Base-by-base conservation (phyloP, 2,113 vertebrate genomes). In the Rhinogobius similis region DNA sequence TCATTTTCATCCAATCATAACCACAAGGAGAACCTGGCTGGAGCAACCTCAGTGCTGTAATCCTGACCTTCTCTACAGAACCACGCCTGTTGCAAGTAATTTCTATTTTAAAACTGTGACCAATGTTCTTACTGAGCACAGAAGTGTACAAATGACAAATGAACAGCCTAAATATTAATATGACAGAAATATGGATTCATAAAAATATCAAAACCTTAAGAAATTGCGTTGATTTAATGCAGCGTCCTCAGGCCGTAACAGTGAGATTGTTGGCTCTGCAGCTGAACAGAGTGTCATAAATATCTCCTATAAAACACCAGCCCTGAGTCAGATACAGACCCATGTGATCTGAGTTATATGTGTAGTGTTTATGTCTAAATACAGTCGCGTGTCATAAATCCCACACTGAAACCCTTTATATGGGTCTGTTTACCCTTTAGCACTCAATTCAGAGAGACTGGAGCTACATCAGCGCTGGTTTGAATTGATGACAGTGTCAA, bases 261-360 rank as follows among this genome's bases (percentile, higher is more conserved):
- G 27, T 61, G 58, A 36, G 36, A 36, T 36, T 61, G 58, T 61
- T 38, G 58, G 27, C 58, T 4, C 58, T 18, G 27, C 58, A 36
- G 58, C 58, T 38, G 58, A 36, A n/a, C 58, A 61, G 29, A 32
- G 9, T 61, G 58, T 61, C 18, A 61, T 61, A 61, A 61, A 61
- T 61, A 61, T 61, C 58, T 61, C 29, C 20, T 32, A 59, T 32
- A 59, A 59, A 59, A 59, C 56, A 59, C 26, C 16, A 59, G 56
- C 14, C 55, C 16, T 59, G 56, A 59, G 56, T 59, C 56, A 59
- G 26, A 59, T 18, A 59, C 56, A 20, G 27, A 24, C 26, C 27
- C 56, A 59, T 59, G 56, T 61, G 58, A 36, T 61, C 18, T 36
- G 18, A 38, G 58, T 38, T 61, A 38, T 61, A 32, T 61, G 16